These are phyloP conservation scores for Pangasianodon hypophthalmus DNA, from an alignment of 2,113 vertebrate species.

Conservation along the genomic window DNA sequence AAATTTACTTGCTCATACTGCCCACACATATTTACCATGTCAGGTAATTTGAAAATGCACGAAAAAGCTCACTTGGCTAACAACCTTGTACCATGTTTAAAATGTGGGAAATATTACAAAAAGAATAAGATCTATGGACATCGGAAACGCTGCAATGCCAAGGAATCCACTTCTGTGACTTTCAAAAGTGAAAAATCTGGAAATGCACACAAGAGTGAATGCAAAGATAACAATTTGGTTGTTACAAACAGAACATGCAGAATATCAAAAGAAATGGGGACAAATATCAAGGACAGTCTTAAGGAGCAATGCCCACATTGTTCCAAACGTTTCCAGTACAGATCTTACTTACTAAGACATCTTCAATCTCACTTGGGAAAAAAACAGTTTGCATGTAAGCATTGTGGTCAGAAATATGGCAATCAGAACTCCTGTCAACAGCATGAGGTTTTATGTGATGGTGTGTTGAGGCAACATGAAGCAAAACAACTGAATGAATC, in stretches of 20 bases:
- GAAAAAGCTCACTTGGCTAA: slow-evolving; percentile 64
- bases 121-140: slow-evolving; percentile 61
- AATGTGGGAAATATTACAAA: slow-evolving; percentile 69
- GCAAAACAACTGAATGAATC: slow-evolving; percentile 28
- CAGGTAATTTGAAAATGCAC: slow-evolving; percentile 60
- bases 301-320: slow-evolving; percentile 69
- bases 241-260: slow-evolving; percentile 9
- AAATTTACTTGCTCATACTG: slow-evolving; percentile 63
- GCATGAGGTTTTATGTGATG: slow-evolving; percentile 70
- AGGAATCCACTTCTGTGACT: slow-evolving; percentile 33
- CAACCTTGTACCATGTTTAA: slow-evolving; percentile 61
- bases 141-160: slow-evolving; percentile 27
- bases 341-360: slow-evolving; percentile 67
- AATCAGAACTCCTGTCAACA: slow-evolving; percentile 53
- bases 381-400: slow-evolving; percentile 63
- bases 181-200: slow-evolving; percentile 14
- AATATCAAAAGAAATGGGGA: background rate
- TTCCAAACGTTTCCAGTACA: slow-evolving; percentile 63
- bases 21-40: slow-evolving; percentile 61
- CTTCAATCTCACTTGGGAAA: slow-evolving; percentile 62
- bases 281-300: slow-evolving; percentile 29
- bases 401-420: slow-evolving; percentile 66
- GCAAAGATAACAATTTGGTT: background rate
- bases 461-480: slow-evolving; percentile 22
- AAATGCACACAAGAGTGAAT: slow-evolving; percentile 42